Conservation (phyloP, 2,888 invertebrate species). For the Dolichopus griseipennis region DNA sequence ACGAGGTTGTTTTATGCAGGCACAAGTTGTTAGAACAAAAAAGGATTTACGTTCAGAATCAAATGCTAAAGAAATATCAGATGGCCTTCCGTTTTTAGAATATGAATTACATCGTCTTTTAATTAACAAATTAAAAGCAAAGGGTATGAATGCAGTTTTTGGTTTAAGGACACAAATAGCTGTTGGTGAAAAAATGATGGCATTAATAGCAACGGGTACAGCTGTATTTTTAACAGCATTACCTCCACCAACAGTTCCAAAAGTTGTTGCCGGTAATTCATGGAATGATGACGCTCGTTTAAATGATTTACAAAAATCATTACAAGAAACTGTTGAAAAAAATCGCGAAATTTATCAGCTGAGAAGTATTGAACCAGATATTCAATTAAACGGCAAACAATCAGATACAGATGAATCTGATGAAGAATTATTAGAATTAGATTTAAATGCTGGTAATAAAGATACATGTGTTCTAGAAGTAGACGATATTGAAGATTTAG, state of each 20-base stretch:
- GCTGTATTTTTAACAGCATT: constrained; percentile 70
- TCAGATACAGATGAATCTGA: constrained; percentile 59
- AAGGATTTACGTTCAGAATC: constrained; percentile 73
- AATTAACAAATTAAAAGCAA: constrained; percentile 81
- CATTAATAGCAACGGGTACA: constrained; percentile 82
- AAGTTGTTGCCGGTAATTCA: constrained; percentile 57
- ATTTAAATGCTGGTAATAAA: constrained; percentile 64
- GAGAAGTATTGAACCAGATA: constrained; percentile 44
- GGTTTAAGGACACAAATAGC: constrained; percentile 72
- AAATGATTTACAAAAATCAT: constrained; percentile 57
- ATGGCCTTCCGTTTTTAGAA: constrained; percentile 89
- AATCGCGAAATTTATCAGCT: constrained; percentile 64
- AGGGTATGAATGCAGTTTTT: constrained; percentile 92
- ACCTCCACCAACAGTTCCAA: constrained; percentile 65
- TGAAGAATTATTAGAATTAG: constrained; percentile 56
- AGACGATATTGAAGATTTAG: constrained; percentile 74
- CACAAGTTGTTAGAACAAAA: constrained; percentile 67
- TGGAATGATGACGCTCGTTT: constrained; percentile 57
- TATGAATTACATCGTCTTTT: constrained; percentile 89
- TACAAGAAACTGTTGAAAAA: constrained; percentile 60
- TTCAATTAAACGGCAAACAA: constrained; percentile 27
- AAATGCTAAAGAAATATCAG: constrained; percentile 88
- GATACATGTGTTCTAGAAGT: constrained; percentile 76
- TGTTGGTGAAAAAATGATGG: constrained; percentile 79
- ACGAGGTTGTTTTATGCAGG: constrained; percentile 57